Evolutionary conservation across 2,888 invertebrate genomes (phyloP).

Genomic region (Drosophila rubida): DNA sequence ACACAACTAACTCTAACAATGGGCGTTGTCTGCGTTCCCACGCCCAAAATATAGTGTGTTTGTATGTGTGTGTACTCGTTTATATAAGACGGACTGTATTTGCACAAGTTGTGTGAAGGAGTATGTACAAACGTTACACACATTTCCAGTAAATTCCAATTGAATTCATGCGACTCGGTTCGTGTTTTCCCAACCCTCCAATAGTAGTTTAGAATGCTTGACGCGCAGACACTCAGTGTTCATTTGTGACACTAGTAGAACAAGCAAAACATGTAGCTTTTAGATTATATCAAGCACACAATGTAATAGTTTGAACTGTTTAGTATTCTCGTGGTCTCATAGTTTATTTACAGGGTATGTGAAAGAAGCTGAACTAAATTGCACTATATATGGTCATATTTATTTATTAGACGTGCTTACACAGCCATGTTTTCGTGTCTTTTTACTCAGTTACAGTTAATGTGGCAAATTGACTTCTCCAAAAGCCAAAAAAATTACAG

Average conservation of each 20-base stretch:
- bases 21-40: constrained; percentile 56
- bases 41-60: constrained; percentile 59
- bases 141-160: constrained; percentile 67
- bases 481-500: constrained; percentile 32
- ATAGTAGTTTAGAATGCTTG: not conserved
- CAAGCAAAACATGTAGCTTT: too few species aligned
- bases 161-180: constrained; percentile 58
- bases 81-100: constrained; percentile 22
- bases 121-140: constrained; percentile 18
- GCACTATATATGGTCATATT: constrained; percentile 13
- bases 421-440: constrained; percentile 21
- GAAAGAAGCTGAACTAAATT: constrained; percentile 13
- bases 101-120: constrained; percentile 43
- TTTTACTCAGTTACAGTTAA: constrained; percentile 54
- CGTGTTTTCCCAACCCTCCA: constrained; percentile 78
- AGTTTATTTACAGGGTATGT: not conserved
- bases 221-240: not conserved
- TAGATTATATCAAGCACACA: too few species aligned
- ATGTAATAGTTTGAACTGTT: too few species aligned
- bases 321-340: too few species aligned
- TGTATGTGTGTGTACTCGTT: not conserved
- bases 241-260: too few species aligned
- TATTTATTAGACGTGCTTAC: constrained; percentile 20
- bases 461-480: constrained; percentile 62
- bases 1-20: constrained; percentile 43